Evolutionary conservation across 2,113 vertebrate species (phyloP).

Genomic region (Platysteira castanea): DNA sequence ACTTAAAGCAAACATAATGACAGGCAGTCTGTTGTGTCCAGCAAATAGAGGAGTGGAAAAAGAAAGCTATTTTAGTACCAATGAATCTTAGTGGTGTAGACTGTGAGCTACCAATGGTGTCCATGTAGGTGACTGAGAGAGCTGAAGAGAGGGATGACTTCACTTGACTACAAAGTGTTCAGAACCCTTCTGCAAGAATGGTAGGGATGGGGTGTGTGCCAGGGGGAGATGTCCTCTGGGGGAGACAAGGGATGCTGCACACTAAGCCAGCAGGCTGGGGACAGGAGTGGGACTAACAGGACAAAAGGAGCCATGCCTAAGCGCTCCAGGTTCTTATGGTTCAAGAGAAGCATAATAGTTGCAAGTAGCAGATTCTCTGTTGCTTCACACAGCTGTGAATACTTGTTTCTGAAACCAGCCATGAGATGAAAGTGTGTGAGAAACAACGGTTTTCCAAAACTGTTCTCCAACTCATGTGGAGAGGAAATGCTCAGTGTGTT

Average conservation of each 20-base stretch:
- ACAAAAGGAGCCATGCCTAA: background rate
- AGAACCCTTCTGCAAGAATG: background rate
- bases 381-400: slow-evolving; percentile 15
- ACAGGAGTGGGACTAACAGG: background rate
- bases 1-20: background rate
- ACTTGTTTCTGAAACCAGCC: slow-evolving; percentile 15
- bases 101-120: background rate
- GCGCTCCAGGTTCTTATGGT: background rate
- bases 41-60: background rate
- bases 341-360: background rate
- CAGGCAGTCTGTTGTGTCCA: background rate
- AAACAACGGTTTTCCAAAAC: background rate
- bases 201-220: background rate
- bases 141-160: background rate
- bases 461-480: background rate
- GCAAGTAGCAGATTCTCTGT: background rate
- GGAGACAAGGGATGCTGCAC: background rate
- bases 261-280: background rate
- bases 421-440: background rate
- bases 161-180: background rate
- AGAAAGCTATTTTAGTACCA: background rate
- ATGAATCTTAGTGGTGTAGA: background rate
- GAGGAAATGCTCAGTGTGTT: slow-evolving; percentile 26
- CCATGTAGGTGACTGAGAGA: background rate
- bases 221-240: background rate